Evolutionary conservation across 2,113 vertebrate genomes (phyloP), one percentile per base, ranked within the genome.

Genomic region (Crypturellus undulatus): DNA sequence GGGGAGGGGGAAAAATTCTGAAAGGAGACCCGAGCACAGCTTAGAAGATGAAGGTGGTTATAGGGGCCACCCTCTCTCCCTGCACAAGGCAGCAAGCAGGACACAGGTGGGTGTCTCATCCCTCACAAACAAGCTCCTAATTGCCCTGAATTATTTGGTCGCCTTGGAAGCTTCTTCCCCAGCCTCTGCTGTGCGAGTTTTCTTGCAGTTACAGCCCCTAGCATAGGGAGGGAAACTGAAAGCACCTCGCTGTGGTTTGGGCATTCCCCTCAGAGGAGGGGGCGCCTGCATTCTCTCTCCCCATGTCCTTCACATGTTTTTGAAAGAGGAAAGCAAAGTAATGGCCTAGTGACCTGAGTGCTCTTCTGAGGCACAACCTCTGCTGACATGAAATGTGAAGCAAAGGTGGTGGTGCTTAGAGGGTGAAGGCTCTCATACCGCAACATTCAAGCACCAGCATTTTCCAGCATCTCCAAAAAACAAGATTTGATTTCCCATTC

Each of bases 211-310:
- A 34, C 0, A 68, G 52, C 82, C 40, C 51, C 47, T 64, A 65
- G 77, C 38, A 60, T 15, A 32, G 24, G 1, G 25, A 86, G 51
- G 90, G 80, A 93, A 96, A 96, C 92, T 0, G 42, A 94, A 96
- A 96, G 90, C 81, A 43, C 20, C 15, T 32, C 38, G 32, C 73
- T 93, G 89, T 94, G 92, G 92, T 96, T 84, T 84, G 91, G 87
- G 84, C 86, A 87, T 93, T 96, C 92, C 86, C 91, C 92, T 90
- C 70, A 24, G 80, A 78, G 79, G 42, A 81, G 80, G 83, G 49
- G 90, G 68, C 92, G 52, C 86, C 79, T 64, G 22, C 32, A 87
- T 75, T 73, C 83, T 91, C 83, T 59, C 65, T 30, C 20, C 25
- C 45, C 62, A 79, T 63, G 65, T 3, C 4, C 22, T 47, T 34